Evolutionary conservation across 2,888 invertebrate genomes (phyloP), one percentile per base, ranked within the genome.

Genomic region (Ennomos erosarius): DNA sequence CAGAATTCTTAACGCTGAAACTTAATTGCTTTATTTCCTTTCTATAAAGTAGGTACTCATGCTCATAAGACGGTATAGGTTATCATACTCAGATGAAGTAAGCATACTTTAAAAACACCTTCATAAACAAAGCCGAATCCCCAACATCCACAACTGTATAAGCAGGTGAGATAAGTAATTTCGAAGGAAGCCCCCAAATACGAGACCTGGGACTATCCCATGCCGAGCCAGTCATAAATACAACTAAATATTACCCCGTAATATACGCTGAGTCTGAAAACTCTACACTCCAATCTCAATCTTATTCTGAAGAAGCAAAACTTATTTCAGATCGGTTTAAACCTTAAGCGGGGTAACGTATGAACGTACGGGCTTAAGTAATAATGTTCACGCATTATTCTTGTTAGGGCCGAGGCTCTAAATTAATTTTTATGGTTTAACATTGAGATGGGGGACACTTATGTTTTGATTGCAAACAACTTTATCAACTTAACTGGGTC

Each of bases 91-190:
- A 42, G 37, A 50, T 26, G 36, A 40, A 42, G 42, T 33, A 26
- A 26, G 26, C 26, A 26, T 16, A 39, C 45, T 16, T 52, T 59
- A 54, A 59, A 59, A 59, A 52, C 53, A 47, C 58, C 60, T 55
- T 59, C 54, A 60, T 65, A 65, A 68, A 65, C 63, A 60, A 68
- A 39, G 45, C 48, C 34, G 64, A 65, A 68, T 68, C 71, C 69
- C 68, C 64, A 64, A 55, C 65, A 64, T 54, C 62, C 63, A 55
- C 48, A 55, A 45, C 48, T 55, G 38, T 64, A 64, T 61, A 73
- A 70, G 67, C 74, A 76, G 77, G 80, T 78, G 71, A 73, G 79
- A 74, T 79, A 76, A 70, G 81, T 81, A 80, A 82, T 82, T 82
- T 81, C 73, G 71, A 72, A 65, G 74, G 64, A 74, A 77, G 74